phyloP scores from a whole-genome alignment of 1,140 invertebrate genomes.

The Tribolium castaneum region DNA sequence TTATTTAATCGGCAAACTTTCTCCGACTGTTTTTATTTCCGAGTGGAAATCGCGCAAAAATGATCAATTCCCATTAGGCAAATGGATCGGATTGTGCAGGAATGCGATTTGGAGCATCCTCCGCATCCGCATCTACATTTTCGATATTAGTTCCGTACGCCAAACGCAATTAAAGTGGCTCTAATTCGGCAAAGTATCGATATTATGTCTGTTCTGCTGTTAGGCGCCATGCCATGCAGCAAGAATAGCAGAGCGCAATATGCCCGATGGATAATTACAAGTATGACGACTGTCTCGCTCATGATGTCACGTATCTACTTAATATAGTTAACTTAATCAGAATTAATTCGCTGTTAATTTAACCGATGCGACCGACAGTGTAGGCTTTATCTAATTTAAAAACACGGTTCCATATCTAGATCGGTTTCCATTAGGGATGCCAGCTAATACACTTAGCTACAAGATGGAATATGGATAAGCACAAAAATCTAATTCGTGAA shows the following conservation, averaged over 20 bases:
- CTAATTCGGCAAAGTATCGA: constrained; percentile 32
- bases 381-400: constrained; percentile 55
- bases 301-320: constrained; percentile 59
- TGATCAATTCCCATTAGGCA: constrained; percentile 7
- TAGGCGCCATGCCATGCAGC: background rate
- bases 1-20: background rate
- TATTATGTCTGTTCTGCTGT: constrained; percentile 2
- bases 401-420: constrained; percentile 1
- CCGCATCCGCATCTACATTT: constrained; percentile 10
- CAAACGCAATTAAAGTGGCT: constrained; percentile 9
- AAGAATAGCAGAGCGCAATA: constrained; percentile 18
- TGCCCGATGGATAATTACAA: constrained; percentile 48
- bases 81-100: constrained; percentile 14
- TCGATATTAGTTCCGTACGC: background rate
- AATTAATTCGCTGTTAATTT: constrained; percentile 60
- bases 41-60: background rate
- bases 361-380: constrained; percentile 53
- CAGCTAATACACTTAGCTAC: background rate
- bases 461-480: too few relatives aligned
- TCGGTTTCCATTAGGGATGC: background rate
- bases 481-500: too few relatives aligned
- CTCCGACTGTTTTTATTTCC: too few relatives aligned
- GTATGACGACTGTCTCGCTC: constrained; percentile 49
- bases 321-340: constrained; percentile 60
- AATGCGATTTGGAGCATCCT: constrained; percentile 10